These are phyloP conservation scores for Macroramphosus scolopax DNA, from an alignment of 2,797 vertebrate genomes.

Conservation along the genomic window DNA sequence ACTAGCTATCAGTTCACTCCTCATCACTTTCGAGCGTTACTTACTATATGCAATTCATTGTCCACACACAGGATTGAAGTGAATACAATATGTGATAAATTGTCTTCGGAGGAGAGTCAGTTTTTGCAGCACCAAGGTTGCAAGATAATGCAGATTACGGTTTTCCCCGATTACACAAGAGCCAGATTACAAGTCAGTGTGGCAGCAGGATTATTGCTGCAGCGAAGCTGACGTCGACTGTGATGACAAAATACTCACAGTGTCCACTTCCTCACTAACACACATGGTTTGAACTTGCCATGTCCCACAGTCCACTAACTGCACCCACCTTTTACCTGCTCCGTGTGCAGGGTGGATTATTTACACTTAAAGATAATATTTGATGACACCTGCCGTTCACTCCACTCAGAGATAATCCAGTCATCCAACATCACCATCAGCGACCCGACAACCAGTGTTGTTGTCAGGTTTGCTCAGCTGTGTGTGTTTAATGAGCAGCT, in stretches of 20 bases:
- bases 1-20: too few relatives aligned
- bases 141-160: constrained; percentile 45
- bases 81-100: too few relatives aligned
- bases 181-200: constrained; percentile 41
- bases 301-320: too few relatives aligned
- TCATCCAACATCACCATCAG: neutral
- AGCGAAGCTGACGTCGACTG: constrained; percentile 2
- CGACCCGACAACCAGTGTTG: neutral
- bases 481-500: constrained; percentile 11
- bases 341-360: neutral
- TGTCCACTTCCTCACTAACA: constrained; percentile 8
- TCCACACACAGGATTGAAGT: too few relatives aligned
- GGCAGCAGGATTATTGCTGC: constrained; percentile 46
- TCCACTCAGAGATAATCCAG: neutral
- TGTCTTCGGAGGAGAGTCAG: too few relatives aligned
- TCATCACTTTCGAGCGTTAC: too few relatives aligned
- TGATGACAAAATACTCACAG: constrained; percentile 3
- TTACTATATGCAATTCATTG: too few relatives aligned
- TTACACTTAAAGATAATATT: too few relatives aligned
- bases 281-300: neutral
- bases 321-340: neutral
- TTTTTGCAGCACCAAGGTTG: constrained; percentile 3
- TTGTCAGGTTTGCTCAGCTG: constrained; percentile 29
- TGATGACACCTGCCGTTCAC: too few relatives aligned
- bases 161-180: constrained; percentile 45